Conservation (phyloP, 2,797 vertebrate species). For the Pseudomugil tenellus region DNA sequence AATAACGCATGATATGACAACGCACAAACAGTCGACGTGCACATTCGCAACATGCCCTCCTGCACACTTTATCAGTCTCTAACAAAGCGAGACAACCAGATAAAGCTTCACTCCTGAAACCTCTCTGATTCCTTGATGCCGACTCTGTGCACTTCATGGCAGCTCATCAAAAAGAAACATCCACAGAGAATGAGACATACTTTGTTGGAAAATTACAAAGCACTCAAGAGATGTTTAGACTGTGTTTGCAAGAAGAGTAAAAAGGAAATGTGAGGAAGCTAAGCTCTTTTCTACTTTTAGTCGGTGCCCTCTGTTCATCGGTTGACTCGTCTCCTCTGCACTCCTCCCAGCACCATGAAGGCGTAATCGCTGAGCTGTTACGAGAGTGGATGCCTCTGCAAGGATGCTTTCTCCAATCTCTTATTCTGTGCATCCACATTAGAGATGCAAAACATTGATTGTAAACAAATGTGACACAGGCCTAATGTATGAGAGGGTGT, state of each 20-base stretch:
- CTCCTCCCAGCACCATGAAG: constrained; percentile 36
- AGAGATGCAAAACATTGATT: constrained; percentile 42
- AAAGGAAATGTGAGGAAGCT: constrained; percentile 24
- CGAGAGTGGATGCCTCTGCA: constrained; percentile 50
- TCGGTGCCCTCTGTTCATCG: no score
- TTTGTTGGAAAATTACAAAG: constrained; percentile 20
- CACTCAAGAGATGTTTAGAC: constrained; percentile 14
- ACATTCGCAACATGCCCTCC: constrained; percentile 26
- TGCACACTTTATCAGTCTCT: constrained; percentile 49
- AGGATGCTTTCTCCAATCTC: constrained; percentile 34
- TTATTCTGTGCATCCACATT: constrained; percentile 28
- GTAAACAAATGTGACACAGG: constrained; percentile 59
- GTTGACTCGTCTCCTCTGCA: constrained; percentile 16
- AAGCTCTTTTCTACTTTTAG: constrained; percentile 31
- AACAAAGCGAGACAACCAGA: constrained; percentile 38
- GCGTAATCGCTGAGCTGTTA: constrained; percentile 61
- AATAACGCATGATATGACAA: neutral
- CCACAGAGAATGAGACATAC: constrained; percentile 1
- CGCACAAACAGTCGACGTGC: constrained; percentile 11
- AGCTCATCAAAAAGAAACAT: constrained; percentile 12
- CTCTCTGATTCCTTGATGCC: constrained; percentile 18
- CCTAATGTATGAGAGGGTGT: constrained; percentile 33
- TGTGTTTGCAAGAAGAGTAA: neutral
- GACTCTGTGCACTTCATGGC: constrained; percentile 23
- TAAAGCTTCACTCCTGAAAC: constrained; percentile 34